Evolutionary conservation across 2,113 vertebrate species (phyloP), one percentile per base, ranked within the genome.

Genomic region (Megaceryle maxima): DNA sequence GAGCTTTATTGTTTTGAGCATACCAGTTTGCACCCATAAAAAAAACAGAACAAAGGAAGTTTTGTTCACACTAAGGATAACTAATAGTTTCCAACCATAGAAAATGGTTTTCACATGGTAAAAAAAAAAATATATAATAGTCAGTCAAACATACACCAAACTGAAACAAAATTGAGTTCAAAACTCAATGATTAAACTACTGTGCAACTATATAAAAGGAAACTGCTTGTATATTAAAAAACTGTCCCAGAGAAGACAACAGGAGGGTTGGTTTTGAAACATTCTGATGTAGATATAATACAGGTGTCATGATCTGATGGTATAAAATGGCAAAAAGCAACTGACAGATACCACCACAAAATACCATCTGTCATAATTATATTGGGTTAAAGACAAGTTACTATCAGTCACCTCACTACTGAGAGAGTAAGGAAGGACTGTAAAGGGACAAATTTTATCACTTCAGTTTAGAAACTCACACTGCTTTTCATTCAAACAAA

Each of bases 11-110:
- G 95, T 97, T 97, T 89, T 88, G 96, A 94, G 91, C 91, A 97
- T 85, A 96, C 94, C 95, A 97, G 86, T 97, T 97, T 97, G 96
- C 96, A 98, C 87, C 96, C 97, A 87, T 96, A 26, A 78, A 80
- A 96, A 96, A 93, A 87, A 17, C 96, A 94, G 95, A 97, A 98
- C 97, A 98, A 98, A 98, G 96, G 96, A 93, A 97, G 97, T 98
- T 98, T 97, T 98, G 98, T 98, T 98, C 98, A 98, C 97, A 97
- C 97, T 95, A 29, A 79, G 95, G 96, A 97, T 93, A 97, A 98
- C 98, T 80, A 98, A 98, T 96, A 87, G 97, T 97, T 98, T 98
- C 97, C 96, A 98, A 98, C 97, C 98, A 98, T 79, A 97, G 95
- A 98, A 98, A 98, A 98, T 86, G 90, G 89, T 87, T 97, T 98